These are phyloP conservation scores for Didymodactylos carnosus DNA, from an alignment of 2,888 invertebrate genomes.

Conservation along the genomic window DNA sequence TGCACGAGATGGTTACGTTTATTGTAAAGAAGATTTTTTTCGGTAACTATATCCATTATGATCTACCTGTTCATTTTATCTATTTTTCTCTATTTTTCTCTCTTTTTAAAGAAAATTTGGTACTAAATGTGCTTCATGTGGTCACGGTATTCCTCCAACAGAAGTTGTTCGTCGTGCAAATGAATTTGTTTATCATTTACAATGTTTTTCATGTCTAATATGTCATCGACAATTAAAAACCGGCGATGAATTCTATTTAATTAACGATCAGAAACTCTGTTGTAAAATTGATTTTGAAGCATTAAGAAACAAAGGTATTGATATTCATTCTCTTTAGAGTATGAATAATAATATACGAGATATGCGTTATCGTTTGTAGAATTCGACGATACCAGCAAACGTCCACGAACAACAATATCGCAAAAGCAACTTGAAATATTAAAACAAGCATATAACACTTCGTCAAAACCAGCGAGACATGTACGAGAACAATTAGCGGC, in stretches of 20 bases:
- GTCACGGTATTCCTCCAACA: slow-evolving; percentile 86
- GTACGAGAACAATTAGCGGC: slow-evolving; percentile 89
- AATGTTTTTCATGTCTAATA: slow-evolving; percentile 38
- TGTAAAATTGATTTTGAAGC: slow-evolving; percentile 96
- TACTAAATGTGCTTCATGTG: slow-evolving; percentile 92
- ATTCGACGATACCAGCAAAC: slow-evolving; percentile 60
- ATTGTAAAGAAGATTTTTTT: slow-evolving; percentile 96
- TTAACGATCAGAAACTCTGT: slow-evolving; percentile 91
- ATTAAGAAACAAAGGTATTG: slow-evolving; percentile 54
- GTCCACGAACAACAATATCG: slow-evolving; percentile 92
- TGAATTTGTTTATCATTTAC: slow-evolving; percentile 59
- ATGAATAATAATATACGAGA: background rate
- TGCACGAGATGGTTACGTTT: slow-evolving; percentile 79
- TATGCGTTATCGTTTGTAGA: slow-evolving; percentile 43
- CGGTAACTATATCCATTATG: slow-evolving; percentile 50
- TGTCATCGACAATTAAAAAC: slow-evolving; percentile 85
- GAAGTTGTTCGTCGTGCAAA: slow-evolving; percentile 87
- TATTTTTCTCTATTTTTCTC: background rate
- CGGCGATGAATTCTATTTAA: slow-evolving; percentile 91
- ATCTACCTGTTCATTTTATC: background rate
- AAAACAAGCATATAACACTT: slow-evolving; percentile 92
- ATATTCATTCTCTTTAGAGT: background rate
- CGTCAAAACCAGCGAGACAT: slow-evolving; percentile 93
- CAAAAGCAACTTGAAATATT: slow-evolving; percentile 94
- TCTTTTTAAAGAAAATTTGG: slow-evolving; percentile 64